Conservation (phyloP, 2,113 vertebrate genomes). For the Planiliza haematocheilus region DNA sequence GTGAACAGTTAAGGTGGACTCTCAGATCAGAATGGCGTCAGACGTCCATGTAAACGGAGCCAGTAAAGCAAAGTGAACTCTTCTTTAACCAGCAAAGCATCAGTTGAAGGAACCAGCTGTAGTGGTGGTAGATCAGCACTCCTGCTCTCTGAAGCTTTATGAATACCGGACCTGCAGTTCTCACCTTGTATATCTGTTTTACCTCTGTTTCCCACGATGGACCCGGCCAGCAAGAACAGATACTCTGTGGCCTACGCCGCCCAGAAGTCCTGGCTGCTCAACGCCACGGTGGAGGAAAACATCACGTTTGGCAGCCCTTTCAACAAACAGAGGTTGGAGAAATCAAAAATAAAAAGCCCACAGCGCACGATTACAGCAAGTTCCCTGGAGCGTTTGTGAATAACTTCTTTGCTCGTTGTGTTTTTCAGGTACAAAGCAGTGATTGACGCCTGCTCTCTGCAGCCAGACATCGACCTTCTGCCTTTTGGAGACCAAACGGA, state of each 20-base stretch:
- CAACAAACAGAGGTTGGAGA: slow-evolving; percentile 91
- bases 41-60: no score
- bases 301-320: slow-evolving; percentile 97
- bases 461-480: slow-evolving; percentile 97
- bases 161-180: slow-evolving; percentile 15
- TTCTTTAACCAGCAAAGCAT: neutral
- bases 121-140: slow-evolving; percentile 41
- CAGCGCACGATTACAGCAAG: neutral
- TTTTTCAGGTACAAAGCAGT: slow-evolving; percentile 93
- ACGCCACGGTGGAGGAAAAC: slow-evolving; percentile 97
- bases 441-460: slow-evolving; percentile 96
- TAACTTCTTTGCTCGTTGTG: neutral
- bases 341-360: slow-evolving; percentile 15
- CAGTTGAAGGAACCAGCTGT: neutral
- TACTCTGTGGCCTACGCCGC: slow-evolving; percentile 96
- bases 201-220: slow-evolving; percentile 47
- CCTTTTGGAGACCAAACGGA: slow-evolving; percentile 99
- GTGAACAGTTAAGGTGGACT: no score
- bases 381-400: no score
- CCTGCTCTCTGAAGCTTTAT: slow-evolving; percentile 56
- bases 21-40: no score
- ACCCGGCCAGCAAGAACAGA: slow-evolving; percentile 89
- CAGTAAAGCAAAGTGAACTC: no score
- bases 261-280: slow-evolving; percentile 98
- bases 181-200: slow-evolving; percentile 7